Evolutionary conservation across 2,113 vertebrate genomes (phyloP).

Genomic region (Rhinogobius similis): DNA sequence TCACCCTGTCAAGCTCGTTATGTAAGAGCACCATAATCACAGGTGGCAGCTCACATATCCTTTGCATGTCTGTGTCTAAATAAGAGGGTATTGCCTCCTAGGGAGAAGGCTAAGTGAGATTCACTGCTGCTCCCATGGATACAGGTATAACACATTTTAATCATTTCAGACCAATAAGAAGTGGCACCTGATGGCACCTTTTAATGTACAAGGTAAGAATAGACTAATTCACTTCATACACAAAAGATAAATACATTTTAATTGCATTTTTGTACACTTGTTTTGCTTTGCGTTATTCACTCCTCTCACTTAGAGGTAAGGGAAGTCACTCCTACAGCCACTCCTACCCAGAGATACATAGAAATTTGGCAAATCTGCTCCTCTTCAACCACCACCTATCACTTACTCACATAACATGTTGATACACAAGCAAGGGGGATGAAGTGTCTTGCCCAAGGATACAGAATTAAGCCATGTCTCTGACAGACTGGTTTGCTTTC

Average conservation of each 20-base stretch:
- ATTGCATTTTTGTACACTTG: neutral
- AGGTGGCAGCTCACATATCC: constrained; percentile 66
- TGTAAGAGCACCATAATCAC: constrained; percentile 67
- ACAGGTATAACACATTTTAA: constrained; percentile 56
- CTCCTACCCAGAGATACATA: neutral
- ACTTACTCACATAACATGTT: neutral
- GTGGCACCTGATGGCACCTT: neutral
- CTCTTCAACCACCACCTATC: neutral
- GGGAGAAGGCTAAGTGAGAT: constrained; percentile 56
- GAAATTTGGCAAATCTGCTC: neutral
- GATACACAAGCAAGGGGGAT: neutral
- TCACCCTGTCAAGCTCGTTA: constrained; percentile 52
- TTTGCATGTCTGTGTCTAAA: constrained; percentile 62
- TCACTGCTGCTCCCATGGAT: constrained; percentile 63
- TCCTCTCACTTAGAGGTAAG: too few relatives aligned
- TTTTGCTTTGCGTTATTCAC: neutral
- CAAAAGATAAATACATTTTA: neutral
- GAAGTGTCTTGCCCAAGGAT: neutral
- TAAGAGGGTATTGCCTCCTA: constrained; percentile 60
- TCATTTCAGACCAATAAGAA: constrained; percentile 42
- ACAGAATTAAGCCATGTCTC: neutral
- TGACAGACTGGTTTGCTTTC: too few relatives aligned
- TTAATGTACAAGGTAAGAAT: neutral
- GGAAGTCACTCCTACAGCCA: too few relatives aligned
- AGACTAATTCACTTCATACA: neutral